Evolutionary conservation across 2,113 vertebrate species (phyloP), one percentile per base, ranked within the genome.

Genomic region (Syngnathus scovelli): DNA sequence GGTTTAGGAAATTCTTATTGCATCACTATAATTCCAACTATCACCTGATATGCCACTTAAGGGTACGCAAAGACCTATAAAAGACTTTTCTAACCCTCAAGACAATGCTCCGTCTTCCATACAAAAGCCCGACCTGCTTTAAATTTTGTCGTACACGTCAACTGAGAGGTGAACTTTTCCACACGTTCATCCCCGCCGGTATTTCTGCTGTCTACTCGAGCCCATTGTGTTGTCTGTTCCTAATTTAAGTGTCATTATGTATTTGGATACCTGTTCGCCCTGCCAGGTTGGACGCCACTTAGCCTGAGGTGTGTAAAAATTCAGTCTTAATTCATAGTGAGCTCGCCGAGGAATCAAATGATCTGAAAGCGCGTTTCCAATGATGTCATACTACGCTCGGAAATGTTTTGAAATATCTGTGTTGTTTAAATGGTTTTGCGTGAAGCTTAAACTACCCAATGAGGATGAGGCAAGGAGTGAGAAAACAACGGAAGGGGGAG

Each of bases 401-500:
- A 9, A 12, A 39, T 66, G 36, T 33, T 8, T 52, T 12, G 51
- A 18, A 60, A 18, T 49, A 52, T 39, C n/a, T 67, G 37, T 44
- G 58, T 72, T 74, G 66, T 33, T 5, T 79, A 64, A 66, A 67
- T 61, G 36, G 71, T 72, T 73, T 80, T 69, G 82, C 69, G 75
- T 51, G 72, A 71, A 76, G 63, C 72, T 67, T 69, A 54, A 66
- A 72, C 79, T 52, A 80, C 77, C 70, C 78, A 83, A 80, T 84
- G 78, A 88, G 27, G 78, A 75, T 61, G 65, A 85, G 71, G 75
- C 75, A 83, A 72, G 77, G 59, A 78, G 61, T 66, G 71, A 82
- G 66, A 75, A 63, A 76, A 87, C 83, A 85, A 89, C 77, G 39
- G 64, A 59, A 78, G 70, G 66, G 79, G 82, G 84, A 83, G 83